Conservation (phyloP, 2,113 vertebrate genomes). For the Corythoichthys intestinalis region DNA sequence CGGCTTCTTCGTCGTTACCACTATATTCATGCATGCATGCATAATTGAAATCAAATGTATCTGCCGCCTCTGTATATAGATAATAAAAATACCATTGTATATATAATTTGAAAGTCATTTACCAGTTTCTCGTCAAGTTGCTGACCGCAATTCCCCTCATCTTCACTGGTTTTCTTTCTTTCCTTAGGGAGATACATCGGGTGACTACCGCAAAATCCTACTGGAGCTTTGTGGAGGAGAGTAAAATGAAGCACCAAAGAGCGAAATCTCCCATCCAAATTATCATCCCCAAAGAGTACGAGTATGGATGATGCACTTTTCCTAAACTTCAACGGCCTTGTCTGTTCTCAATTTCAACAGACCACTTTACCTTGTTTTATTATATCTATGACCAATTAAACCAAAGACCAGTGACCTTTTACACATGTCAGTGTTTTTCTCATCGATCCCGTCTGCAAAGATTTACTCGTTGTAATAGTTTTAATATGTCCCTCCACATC, state of each 20-base stretch:
- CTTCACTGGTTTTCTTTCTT: slow-evolving; percentile 18
- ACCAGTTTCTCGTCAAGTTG: background rate
- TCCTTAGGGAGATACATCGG: slow-evolving; percentile 87
- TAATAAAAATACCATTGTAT: too few species aligned
- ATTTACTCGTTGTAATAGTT: slow-evolving; percentile 16
- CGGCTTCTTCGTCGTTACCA: too few species aligned
- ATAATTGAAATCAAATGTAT: too few species aligned
- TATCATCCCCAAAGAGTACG: slow-evolving; percentile 1
- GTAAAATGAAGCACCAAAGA: slow-evolving; percentile 44
- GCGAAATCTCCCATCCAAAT: background rate
- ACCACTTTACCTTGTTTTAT: slow-evolving; percentile 41
- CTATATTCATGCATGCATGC: too few species aligned
- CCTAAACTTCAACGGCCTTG: background rate
- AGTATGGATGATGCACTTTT: background rate
- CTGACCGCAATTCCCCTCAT: slow-evolving; percentile 5
- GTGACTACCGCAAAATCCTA: slow-evolving; percentile 90
- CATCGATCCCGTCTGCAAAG: slow-evolving; percentile 25
- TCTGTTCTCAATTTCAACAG: slow-evolving; percentile 30
- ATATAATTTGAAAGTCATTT: background rate
- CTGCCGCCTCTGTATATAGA: too few species aligned
- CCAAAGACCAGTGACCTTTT: slow-evolving; percentile 47
- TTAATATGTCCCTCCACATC: slow-evolving; percentile 27
- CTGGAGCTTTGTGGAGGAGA: slow-evolving; percentile 87
- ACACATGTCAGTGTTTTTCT: slow-evolving; percentile 38
- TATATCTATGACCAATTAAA: slow-evolving; percentile 61